Conservation (phyloP, 2,888 invertebrate species). For the Micoletzkya japonica region DNA sequence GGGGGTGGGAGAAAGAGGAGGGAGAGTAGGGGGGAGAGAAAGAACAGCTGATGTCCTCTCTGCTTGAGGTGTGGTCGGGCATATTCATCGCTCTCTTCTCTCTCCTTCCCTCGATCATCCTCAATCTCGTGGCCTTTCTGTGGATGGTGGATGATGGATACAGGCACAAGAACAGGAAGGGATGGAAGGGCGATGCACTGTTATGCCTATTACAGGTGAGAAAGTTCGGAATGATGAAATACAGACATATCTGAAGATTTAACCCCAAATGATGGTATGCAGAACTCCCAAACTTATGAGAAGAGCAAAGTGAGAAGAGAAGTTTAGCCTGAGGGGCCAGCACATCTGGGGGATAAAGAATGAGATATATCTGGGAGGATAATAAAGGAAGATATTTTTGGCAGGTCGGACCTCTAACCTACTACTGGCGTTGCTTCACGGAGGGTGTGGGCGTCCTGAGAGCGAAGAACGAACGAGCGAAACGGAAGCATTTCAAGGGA, state of each 20-base stretch:
- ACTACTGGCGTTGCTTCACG: slow-evolving; percentile 44
- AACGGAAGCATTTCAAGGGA: slow-evolving; percentile 34
- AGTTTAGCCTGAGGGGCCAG: too few species aligned
- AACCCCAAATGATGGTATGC: too few species aligned
- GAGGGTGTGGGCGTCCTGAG: slow-evolving; percentile 33
- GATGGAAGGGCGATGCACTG: not conserved
- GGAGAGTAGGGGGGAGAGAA: too few species aligned
- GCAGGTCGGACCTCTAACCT: slow-evolving; percentile 49
- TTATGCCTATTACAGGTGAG: slow-evolving; percentile 4
- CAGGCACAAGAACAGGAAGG: slow-evolving; percentile 1
- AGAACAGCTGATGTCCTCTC: too few species aligned
- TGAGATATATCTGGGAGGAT: too few species aligned
- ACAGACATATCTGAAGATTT: too few species aligned
- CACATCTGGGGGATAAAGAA: too few species aligned
- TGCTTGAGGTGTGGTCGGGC: slow-evolving; percentile 12
- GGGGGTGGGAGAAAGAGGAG: too few species aligned
- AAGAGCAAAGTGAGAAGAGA: too few species aligned
- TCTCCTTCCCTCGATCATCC: slow-evolving; percentile 22
- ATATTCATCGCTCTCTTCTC: slow-evolving; percentile 18
- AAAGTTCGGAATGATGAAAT: too few species aligned
- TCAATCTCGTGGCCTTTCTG: slow-evolving; percentile 25
- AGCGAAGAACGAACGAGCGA: slow-evolving; percentile 25
- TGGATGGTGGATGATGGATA: slow-evolving; percentile 25
- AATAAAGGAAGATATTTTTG: too few species aligned
- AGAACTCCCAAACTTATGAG: too few species aligned